Base-by-base conservation (phyloP, 2,113 vertebrate species). In the Axis porcinus region DNA sequence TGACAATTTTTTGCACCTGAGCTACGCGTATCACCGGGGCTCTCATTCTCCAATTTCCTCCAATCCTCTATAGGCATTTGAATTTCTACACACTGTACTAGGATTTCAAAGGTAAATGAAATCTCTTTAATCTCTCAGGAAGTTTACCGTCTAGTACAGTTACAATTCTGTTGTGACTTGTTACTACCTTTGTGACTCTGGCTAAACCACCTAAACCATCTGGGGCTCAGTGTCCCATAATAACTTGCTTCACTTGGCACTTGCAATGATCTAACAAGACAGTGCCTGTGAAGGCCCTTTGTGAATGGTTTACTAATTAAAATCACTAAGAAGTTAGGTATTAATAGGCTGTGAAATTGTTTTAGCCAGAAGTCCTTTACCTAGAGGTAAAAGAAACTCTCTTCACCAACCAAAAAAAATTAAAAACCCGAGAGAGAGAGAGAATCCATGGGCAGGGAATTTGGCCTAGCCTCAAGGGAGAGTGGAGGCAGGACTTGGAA, bases 281-380 rank as follows among this genome's bases (percentile, higher is more conserved):
- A 87, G 57, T 95, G 43, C 36, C 52, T 67, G 5, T 62, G 33
- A 94, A 88, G 8, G 40, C 86, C n/a, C 36, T 86, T 40, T 50
- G 7, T 86, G 82, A 78, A 27, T 92, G 19, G 11, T 54, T 94
- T 79, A 33, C 81, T 92, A 58, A 58, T 67, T 82, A 83, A 97
- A 94, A 95, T 58, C 91, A 81, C 17, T 33, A 67, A 62, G 57
- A 50, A 55, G 19, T 67, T 81, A 74, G 52, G 21, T 78, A 13
- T 90, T 58, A n/a, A 67, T 86, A 25, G 25, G 89, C 91, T 58
- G 8, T 94, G 36, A 86, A 52, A 36, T n/a, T 67, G 12, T 79
- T 89, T 96, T 60, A 95, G 62, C 60, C 28, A 90, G 84, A 82
- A 58, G 88, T 94, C 36, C 12, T 67, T 94, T 94, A 60, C 40